Evolutionary conservation across 2,113 vertebrate genomes (phyloP).

Genomic region (Tauraco erythrolophus): DNA sequence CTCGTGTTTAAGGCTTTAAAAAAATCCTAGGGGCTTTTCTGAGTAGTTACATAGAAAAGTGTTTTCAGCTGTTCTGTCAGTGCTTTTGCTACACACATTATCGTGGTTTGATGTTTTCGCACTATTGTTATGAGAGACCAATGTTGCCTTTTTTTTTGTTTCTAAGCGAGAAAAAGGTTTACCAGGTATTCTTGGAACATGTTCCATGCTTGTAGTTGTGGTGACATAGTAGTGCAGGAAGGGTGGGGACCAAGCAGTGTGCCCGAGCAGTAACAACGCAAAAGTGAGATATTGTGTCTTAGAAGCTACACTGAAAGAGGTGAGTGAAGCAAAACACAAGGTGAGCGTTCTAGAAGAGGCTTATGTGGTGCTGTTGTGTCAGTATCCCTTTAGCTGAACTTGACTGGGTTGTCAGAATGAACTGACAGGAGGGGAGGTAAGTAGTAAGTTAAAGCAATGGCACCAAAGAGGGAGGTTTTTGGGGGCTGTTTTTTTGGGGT

Average conservation of each 20-base stretch:
- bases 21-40: rapidly evolving
- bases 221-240: rapidly evolving
- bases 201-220: not conserved
- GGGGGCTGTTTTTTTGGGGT: not conserved
- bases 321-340: not conserved
- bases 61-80: not conserved
- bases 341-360: not conserved
- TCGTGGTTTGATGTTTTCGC: not conserved
- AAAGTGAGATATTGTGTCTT: not conserved
- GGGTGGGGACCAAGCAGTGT: not conserved
- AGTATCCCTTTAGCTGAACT: not conserved
- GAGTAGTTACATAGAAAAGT: not conserved
- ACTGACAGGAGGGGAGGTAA: not conserved
- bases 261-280: not conserved
- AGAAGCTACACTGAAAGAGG: not conserved
- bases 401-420: not conserved
- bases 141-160: not conserved
- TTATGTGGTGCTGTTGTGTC: not conserved
- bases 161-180: not conserved
- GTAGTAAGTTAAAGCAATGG: not conserved
- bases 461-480: not conserved
- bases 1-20: not conserved
- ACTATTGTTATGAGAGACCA: not conserved
- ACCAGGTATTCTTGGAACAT: not conserved
- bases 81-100: rapidly evolving